Conservation (phyloP, 1,140 invertebrate species). For the Pygmarrhopalites habei region DNA sequence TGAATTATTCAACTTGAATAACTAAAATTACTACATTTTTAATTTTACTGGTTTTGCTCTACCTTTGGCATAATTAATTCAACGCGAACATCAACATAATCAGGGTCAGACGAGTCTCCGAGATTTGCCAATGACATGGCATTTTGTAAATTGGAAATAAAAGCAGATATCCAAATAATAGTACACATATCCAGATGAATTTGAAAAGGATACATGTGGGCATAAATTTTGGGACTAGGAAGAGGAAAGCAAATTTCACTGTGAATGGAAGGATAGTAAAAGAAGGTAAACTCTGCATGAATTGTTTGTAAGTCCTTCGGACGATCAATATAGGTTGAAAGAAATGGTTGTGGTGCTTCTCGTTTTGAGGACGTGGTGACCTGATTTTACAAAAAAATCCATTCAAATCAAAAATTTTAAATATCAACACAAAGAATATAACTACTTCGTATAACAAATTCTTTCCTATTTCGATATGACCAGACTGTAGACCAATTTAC, state of each 20-base stretch:
- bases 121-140: constrained; percentile 47
- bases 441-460: no score
- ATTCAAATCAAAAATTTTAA: no score
- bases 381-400: no score
- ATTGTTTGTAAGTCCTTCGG: constrained; percentile 81
- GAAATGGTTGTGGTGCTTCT: constrained; percentile 64
- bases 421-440: no score
- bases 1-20: constrained; percentile 27
- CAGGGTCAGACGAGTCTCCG: constrained; percentile 51
- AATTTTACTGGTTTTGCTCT: constrained; percentile 42
- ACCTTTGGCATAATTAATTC: constrained; percentile 88
- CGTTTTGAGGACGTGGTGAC: constrained; percentile 65
- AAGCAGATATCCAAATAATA: constrained; percentile 88
- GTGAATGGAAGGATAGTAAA: constrained; percentile 96
- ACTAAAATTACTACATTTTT: not conserved
- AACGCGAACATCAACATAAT: constrained; percentile 74
- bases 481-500: no score
- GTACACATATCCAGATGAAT: constrained; percentile 76
- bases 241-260: constrained; percentile 86
- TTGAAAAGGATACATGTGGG: constrained; percentile 80
- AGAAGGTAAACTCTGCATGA: constrained; percentile 92
- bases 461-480: no score
- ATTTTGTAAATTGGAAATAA: constrained; percentile 74
- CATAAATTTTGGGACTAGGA: constrained; percentile 84
- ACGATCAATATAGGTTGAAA: constrained; percentile 62